Percentiles rank a stretch among this genome's conserved stretches.
These are phyloP conservation scores for Pipa parva DNA, from an alignment of 2,113 vertebrate genomes.

Conservation along the genomic window DNA sequence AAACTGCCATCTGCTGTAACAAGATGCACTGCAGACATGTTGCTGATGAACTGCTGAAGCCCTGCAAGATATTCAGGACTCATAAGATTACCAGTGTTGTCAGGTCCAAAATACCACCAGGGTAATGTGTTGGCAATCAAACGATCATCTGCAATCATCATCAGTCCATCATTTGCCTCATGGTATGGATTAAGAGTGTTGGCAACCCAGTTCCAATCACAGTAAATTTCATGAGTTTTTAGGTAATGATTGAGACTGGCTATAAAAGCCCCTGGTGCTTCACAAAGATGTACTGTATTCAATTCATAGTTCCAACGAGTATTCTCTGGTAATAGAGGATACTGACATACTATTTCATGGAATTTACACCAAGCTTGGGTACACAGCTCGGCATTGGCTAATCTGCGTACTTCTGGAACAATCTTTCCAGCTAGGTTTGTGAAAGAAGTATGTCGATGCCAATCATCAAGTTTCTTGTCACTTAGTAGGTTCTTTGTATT, in stretches of 20 bases:
- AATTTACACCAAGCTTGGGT: constrained; percentile 96
- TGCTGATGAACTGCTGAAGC: constrained; percentile 70
- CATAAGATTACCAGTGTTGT: constrained; percentile 91
- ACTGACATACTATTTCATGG: constrained; percentile 81
- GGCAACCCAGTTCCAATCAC: constrained; percentile 86
- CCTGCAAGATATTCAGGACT: constrained; percentile 72
- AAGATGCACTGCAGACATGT: constrained; percentile 72
- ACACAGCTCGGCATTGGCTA: constrained; percentile 82
- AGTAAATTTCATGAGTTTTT: constrained; percentile 69
- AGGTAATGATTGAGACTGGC: constrained; percentile 87
- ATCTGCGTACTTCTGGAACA: constrained; percentile 70
- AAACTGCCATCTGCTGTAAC: constrained; percentile 95
- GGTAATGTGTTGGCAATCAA: constrained; percentile 85
- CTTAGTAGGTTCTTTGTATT: constrained; percentile 85
- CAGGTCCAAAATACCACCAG: constrained; percentile 91
- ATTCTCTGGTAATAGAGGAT: constrained; percentile 68
- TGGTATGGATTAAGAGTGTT: constrained; percentile 90
- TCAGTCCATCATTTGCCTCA: constrained; percentile 77
- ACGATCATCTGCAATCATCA: constrained; percentile 84
- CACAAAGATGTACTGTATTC: constrained; percentile 86
- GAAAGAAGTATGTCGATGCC: constrained; percentile 88
- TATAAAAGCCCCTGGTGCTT: constrained; percentile 90
- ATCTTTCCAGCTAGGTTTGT: constrained; percentile 89
- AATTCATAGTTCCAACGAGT: constrained; percentile 70
- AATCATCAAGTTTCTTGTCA: constrained; percentile 87